Base-by-base conservation (phyloP, 2,113 vertebrate species). In the Salvator merianae region DNA sequence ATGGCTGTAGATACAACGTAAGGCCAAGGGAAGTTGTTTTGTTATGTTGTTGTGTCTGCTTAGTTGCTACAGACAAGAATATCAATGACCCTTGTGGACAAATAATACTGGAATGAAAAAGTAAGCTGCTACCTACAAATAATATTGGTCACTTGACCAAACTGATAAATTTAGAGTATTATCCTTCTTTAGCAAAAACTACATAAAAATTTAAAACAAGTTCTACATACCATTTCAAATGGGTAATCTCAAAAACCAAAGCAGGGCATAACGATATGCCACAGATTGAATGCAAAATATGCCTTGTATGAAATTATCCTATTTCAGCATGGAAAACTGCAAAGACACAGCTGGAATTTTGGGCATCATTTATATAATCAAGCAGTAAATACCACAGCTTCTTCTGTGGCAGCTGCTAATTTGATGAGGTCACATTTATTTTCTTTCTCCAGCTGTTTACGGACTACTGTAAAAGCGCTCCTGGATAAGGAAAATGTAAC, bases 281-380 rank as follows among this genome's bases (percentile, higher is more conserved):
- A 47, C 36, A 87, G 16, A 8, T 38, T 77, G 34, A 88, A 86
- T 55, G 78, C 12, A 40, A 0, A 40, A 65, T 16, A 8, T 84
- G 76, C 86, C 83, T 71, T 88, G n/a, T n/a, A 13, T 59, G 9
- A 40, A 78, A n/a, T 13, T 81, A 30, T 77, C 50, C 79, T 36
- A 1, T 26, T 20, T 81, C 0, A 6, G 14, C 65, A 53, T 65
- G 20, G 22, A 73, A 66, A 86, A 87, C 0, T 77, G 47, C 32
- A 81, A n/a, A 55, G 3, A 86, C 36, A 89, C 36, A 85, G 81
- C 14, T 59, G 79, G 79, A 72, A 86, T 81, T 77, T 69, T 65
- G 69, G 4, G 72, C 84, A 81, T 47, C 16, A 59, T 3, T n/a
- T 3, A 74, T 82, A 68, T n/a, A 77, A 72, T 73, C 53, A 82